Evolutionary conservation across 2,888 invertebrate species (phyloP), one percentile per base, ranked within the genome.

Genomic region (Volucella inanis): DNA sequence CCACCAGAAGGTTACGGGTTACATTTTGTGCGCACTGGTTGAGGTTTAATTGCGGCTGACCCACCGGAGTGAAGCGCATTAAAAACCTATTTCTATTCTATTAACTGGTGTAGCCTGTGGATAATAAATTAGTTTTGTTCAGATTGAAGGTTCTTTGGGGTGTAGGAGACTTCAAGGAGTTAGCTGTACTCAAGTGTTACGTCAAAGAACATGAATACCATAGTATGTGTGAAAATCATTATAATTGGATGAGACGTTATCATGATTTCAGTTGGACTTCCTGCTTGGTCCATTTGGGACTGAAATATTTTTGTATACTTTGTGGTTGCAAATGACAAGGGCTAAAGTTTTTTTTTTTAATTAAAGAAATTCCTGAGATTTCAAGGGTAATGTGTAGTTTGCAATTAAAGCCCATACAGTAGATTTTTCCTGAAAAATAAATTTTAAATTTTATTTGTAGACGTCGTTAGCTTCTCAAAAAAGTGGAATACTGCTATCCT

Each of bases 51-150:
- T 74, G 78, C 68, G 82, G 82, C 64, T 62, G 62, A 68, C 57
- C 52, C 12, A 31, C 4, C 38, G 12, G 38, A 31, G 43, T 41
- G 59, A 18, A 50, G 38, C 71, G 14, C 54, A 77, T 82, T 83
- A 74, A 57, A 78, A 83, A 74, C 62, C 50, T 57, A 82, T 82
- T 43, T 82, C 77, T 50, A 67, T 77, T 82, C 77, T 72, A 78
- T 83, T 78, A 78, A 82, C 61, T 67, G 61, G 54, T 68, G 41
- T 52, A 41, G 52, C 57, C 52, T 49, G 71, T 67, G 62, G 62
- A 22, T 50, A 68, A 68, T 83, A 78, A 78, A 78, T 78, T 39
- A 74, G 67, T 65, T 71, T 65, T 61, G 43, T 39, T 18, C 38
- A 50, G 15, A 11, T 12, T 49, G 38, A 54, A 2, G 11, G 8